Percentiles rank a stretch among this genome's conserved stretches.
These are phyloP conservation scores for Chrysolina americana DNA, from an alignment of 2,888 invertebrate genomes.

Conservation along the genomic window DNA sequence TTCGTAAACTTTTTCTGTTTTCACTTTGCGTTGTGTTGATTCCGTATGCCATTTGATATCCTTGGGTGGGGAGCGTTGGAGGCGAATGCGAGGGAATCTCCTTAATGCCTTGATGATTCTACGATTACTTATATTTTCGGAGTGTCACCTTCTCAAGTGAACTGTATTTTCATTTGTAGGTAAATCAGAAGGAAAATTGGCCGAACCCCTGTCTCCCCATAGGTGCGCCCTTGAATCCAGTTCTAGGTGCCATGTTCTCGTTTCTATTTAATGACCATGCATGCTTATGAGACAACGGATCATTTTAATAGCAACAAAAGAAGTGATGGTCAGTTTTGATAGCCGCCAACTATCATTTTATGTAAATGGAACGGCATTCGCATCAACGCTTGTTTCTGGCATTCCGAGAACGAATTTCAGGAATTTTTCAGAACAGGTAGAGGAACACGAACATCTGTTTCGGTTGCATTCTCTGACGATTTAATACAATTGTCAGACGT, in stretches of 20 bases:
- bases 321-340: conserved; percentile 58
- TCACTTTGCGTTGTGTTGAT: too few species aligned
- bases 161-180: too few species aligned
- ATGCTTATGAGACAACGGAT: conserved; percentile 19
- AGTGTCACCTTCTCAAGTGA: too few species aligned
- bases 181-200: too few species aligned
- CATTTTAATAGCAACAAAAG: conserved; percentile 54
- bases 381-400: conserved; percentile 59
- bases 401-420: conserved; percentile 65
- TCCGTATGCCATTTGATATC: too few species aligned
- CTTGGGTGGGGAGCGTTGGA: too few species aligned
- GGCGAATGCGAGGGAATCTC: too few species aligned
- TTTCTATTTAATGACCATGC: background rate
- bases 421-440: conserved; percentile 66
- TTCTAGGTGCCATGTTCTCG: background rate
- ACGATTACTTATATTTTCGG: too few species aligned
- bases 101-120: too few species aligned
- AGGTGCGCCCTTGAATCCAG: background rate
- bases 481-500: conserved; percentile 60
- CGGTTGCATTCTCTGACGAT: conserved; percentile 57
- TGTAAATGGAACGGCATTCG: conserved; percentile 56
- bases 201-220: too few species aligned
- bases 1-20: too few species aligned
- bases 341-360: conserved; percentile 54
- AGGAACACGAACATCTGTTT: conserved; percentile 63